Conservation (phyloP, 2,797 vertebrate genomes). For the Propithecus perrieri region DNA sequence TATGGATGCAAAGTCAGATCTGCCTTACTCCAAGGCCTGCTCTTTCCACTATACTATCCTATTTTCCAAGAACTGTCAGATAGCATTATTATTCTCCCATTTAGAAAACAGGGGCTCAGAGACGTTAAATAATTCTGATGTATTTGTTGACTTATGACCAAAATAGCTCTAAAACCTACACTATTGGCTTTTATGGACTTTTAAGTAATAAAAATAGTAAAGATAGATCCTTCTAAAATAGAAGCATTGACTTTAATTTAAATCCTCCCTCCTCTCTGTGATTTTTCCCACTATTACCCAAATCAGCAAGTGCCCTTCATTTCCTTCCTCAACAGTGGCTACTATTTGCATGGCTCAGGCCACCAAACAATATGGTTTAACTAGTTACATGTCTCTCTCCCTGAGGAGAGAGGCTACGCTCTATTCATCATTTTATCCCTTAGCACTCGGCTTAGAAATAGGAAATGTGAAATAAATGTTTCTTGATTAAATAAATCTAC, state of each 20-base stretch:
- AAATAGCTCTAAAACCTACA: neutral
- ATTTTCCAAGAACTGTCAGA: neutral
- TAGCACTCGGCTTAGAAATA: neutral
- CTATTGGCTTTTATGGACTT: neutral
- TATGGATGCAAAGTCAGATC: neutral
- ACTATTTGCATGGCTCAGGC: neutral
- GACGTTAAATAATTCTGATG: neutral
- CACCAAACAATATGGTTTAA: neutral
- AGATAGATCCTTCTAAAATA: neutral
- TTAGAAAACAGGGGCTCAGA: neutral
- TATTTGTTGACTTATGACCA: neutral
- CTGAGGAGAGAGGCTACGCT: neutral
- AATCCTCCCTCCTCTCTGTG: neutral
- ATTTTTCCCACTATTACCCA: neutral
- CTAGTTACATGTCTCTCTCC: neutral
- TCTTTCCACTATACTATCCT: neutral
- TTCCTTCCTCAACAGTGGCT: neutral
- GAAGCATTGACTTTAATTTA: neutral
- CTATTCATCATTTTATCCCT: neutral
- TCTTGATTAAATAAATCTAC: neutral
- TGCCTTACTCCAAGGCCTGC: neutral
- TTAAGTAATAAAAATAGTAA: constrained; percentile 46
- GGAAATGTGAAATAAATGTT: neutral
- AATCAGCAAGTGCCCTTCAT: neutral
- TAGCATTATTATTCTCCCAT: neutral